These are phyloP conservation scores for Indicator indicator DNA, from an alignment of 2,113 vertebrate genomes.

Conservation along the genomic window DNA sequence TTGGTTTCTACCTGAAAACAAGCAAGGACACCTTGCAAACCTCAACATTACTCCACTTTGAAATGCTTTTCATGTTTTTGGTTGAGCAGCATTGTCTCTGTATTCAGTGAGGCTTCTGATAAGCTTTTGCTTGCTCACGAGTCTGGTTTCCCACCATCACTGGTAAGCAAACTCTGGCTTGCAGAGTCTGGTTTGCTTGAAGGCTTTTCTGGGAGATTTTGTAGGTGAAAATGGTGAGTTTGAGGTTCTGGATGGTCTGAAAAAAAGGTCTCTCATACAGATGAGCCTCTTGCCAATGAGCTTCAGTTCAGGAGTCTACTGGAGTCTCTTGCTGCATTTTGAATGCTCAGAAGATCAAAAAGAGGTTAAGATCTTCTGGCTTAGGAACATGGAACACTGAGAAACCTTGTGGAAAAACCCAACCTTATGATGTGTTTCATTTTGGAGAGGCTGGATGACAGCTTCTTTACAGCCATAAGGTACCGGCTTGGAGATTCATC, in stretches of 20 bases:
- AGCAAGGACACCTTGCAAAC: neutral
- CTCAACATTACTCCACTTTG: neutral
- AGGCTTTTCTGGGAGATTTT: neutral
- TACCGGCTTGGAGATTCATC: neutral
- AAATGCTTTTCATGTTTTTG: neutral
- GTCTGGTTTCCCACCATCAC: neutral
- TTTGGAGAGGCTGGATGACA: neutral
- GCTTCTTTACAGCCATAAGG: accelerated
- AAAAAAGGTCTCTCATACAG: neutral
- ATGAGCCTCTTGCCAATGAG: neutral
- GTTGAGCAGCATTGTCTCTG: neutral
- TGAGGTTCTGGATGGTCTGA: neutral
- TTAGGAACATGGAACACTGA: accelerated
- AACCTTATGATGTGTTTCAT: neutral
- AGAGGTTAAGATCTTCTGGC: neutral
- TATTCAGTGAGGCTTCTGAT: accelerated
- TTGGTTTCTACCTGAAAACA: neutral
- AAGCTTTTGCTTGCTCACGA: neutral
- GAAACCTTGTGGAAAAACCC: neutral
- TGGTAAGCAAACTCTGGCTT: neutral
- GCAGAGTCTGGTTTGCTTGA: accelerated
- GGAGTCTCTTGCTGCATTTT: neutral
- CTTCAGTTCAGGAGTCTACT: neutral
- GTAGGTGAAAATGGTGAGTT: neutral
- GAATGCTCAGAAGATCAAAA: neutral